Evolutionary conservation across 2,797 vertebrate genomes (phyloP), one percentile per base, ranked within the genome.

Genomic region (Mareca penelope): DNA sequence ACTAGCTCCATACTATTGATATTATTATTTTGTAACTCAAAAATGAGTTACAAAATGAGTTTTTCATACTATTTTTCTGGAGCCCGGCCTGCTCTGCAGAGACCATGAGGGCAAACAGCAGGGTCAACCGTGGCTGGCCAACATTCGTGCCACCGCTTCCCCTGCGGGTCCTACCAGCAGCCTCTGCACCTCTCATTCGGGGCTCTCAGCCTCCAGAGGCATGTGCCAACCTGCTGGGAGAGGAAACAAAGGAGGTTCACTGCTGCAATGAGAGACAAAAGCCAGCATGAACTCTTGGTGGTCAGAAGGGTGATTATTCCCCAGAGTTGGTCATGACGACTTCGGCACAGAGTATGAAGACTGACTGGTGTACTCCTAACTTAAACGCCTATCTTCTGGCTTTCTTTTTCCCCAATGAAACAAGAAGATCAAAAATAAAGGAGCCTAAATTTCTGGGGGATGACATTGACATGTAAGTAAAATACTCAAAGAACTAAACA

Each of bases 81-180:
- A 68, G 48, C 44, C 18, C n/a, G 35, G 31, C 52, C 65, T 72
- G 31, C 46, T 17, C 29, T 1, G 44, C 33, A 2, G 9, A 37
- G 17, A n/a, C 17, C 0, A 0, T 2, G 4, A 80, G 46, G 28
- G 19, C n/a, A 85, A 76, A 48, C 19, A 81, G 33, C 7, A 23
- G 46, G 39, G 55, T 35, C 37, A 89, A 79, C 82, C 0, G 15
- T 0, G 2, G 9, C 33, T 31, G 53, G 29, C 14, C 76, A 94
- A 82, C 6, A 0, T 44, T 67, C 39, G 67, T 71, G 14, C 31
- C 22, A 15, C 82, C 59, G 28, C 42, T 87, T 80, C 81, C 69
- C 37, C 23, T 6, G 23, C 8, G 53, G 46, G 52, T 59, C 50
- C 46, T 42, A 14, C 46, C 16, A 10, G 44, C 37, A 39, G 55